Percentiles rank a stretch among this genome's conserved stretches.
phyloP scores from a whole-genome alignment of 2,888 invertebrate species.

The Bombyx huttoni region DNA sequence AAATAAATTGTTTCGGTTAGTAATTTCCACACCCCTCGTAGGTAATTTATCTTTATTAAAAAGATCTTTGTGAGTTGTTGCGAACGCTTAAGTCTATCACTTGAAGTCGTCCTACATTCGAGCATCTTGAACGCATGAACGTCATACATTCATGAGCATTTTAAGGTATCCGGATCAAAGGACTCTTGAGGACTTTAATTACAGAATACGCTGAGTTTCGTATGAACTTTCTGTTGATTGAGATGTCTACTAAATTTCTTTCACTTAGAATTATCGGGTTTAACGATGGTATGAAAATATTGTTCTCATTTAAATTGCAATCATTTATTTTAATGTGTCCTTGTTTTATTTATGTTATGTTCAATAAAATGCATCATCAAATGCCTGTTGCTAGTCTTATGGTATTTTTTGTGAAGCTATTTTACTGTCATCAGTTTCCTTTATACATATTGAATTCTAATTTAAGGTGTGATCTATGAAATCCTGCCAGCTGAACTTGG shows the following conservation, averaged over 20 bases:
- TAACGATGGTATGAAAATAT: background rate
- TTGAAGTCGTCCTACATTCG: constrained; percentile 8
- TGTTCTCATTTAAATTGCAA: background rate
- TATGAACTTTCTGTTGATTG: constrained; percentile 14
- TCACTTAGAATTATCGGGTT: background rate
- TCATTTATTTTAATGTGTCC: background rate
- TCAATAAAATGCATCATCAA: no score
- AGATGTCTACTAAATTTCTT: constrained; percentile 6
- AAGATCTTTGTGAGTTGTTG: background rate
- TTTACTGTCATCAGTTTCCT: no score
- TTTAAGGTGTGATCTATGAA: no score
- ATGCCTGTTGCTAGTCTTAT: no score
- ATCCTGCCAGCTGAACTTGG: no score
- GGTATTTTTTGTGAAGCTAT: no score
- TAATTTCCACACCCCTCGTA: no score
- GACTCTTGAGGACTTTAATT: constrained; percentile 33
- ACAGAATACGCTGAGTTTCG: constrained; percentile 23
- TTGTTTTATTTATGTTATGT: background rate
- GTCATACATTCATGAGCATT: constrained; percentile 39
- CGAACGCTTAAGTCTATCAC: background rate
- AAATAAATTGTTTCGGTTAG: no score
- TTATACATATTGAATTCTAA: no score
- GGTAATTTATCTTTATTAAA: background rate
- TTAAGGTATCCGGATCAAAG: constrained; percentile 53
- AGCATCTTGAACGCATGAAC: constrained; percentile 32